These are phyloP conservation scores for Leptopilina syphax DNA, from an alignment of 2,888 invertebrate species.

Conservation along the genomic window DNA sequence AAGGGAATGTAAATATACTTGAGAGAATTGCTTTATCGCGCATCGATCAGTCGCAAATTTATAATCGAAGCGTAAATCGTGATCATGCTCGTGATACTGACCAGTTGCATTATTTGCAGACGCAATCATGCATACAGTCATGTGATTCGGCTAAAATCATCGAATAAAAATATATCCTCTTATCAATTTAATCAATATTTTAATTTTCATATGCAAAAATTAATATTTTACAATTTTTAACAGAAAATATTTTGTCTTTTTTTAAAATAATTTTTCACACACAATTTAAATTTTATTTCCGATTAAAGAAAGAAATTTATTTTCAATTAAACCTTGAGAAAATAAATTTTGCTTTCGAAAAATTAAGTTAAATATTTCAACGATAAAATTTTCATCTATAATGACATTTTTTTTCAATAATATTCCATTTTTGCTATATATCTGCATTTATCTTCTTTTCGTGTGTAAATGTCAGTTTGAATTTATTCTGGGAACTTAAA, in stretches of 20 bases:
- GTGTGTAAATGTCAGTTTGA: constrained; percentile 1
- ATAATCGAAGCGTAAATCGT: constrained; percentile 26
- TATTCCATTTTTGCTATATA: neutral
- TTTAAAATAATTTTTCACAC: no score
- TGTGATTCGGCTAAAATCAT: constrained; percentile 1
- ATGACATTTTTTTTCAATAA: neutral
- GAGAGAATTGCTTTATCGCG: constrained; percentile 14
- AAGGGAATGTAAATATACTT: constrained; percentile 15
- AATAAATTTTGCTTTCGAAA: no score
- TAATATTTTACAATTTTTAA: no score
- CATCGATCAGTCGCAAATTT: constrained; percentile 18
- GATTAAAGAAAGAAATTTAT: no score
- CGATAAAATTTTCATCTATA: no score
- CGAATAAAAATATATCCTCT: no score
- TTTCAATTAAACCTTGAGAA: no score
- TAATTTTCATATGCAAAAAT: no score
- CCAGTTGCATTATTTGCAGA: neutral
- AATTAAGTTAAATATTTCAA: no score
- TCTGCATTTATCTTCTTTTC: neutral
- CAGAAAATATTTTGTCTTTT: no score
- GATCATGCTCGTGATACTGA: constrained; percentile 19
- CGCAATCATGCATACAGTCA: constrained; percentile 17
- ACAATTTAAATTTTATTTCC: no score
- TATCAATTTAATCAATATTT: no score
- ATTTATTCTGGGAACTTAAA: neutral